Conservation (phyloP, 2,888 invertebrate species). For the Nemotelus pantherinus region DNA sequence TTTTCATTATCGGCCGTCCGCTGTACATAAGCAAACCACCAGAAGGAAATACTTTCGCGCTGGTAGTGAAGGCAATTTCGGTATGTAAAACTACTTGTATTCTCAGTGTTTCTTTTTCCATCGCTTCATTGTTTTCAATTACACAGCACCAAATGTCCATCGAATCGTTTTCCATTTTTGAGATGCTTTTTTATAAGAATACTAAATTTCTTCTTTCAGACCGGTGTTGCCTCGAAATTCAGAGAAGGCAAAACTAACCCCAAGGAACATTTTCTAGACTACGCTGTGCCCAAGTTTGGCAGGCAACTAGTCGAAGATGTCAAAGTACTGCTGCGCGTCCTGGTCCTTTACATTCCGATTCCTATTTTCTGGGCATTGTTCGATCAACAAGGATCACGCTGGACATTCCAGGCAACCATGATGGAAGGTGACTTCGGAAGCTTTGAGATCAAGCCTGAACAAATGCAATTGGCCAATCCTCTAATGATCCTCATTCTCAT, state of each 20-base stretch:
- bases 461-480: conserved; percentile 94
- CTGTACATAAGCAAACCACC: conserved; percentile 74
- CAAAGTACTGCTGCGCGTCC: conserved; percentile 78
- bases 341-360: conserved; percentile 83
- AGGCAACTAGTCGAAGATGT: conserved; percentile 77
- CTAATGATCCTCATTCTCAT: conserved; percentile 85
- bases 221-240: conserved; percentile 65
- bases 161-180: too few relatives aligned
- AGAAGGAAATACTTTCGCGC: conserved; percentile 74
- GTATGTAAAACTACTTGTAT: conserved; percentile 66
- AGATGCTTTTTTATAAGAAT: too few relatives aligned
- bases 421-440: conserved; percentile 85
- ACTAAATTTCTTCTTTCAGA: conserved; percentile 59
- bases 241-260: conserved; percentile 65
- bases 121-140: neutral
- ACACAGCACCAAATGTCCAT: too few relatives aligned
- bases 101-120: neutral
- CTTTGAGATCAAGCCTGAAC: conserved; percentile 87
- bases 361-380: conserved; percentile 94
- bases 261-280: conserved; percentile 86
- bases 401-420: conserved; percentile 91
- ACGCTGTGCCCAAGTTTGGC: conserved; percentile 80
- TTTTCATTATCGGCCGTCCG: conserved; percentile 75
- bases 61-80: conserved; percentile 72
- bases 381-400: conserved; percentile 92